Base-by-base conservation (phyloP, 2,797 vertebrate genomes). In the Acestrorhynchus altus region DNA sequence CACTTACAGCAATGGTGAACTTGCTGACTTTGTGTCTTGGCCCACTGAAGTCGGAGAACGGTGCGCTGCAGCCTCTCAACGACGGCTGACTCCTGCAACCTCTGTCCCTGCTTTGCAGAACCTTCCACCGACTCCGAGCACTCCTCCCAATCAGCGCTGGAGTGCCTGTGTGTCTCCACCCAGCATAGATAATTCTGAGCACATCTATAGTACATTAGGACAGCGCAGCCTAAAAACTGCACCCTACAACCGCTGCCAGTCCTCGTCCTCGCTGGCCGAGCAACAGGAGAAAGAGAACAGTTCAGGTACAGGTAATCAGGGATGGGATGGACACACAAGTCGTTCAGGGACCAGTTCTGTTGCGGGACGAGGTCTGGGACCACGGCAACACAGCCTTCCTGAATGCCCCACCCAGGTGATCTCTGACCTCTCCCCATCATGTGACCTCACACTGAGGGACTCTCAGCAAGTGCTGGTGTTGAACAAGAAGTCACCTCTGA, bases 381-480 rank as follows among this genome's bases (percentile, higher is more conserved):
- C 89, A 60, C 93, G 91, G 10, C 94, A 94, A 87, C 91, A 89
- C 68, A 94, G 93, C 86, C 91, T 94, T 8, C 92, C 92, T 4
- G 93, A 94, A 74, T 88, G 84, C 39, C 88, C 86, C 3, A 71
- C 86, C 35, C 94, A 93, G 63, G 91, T 88, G 67, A 86, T 79
- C 61, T 93, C 95, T 0, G 95, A 95, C 51, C 91, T 97, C 86
- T 96, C 95, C 24, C 44, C 88, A 76, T 86, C 83, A 59, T 94
- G 96, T 0, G 95, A 96, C 65, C 91, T 99, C 86, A 98, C 95
- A 28, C 91, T 98, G 74, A 95, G 95, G 24, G 97, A 99, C 77
- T 95, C 97, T 1, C 96, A 96, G 54, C 96, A 99, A 87, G 92
- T 99, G 72, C 89, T 98, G 67, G 93, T 96, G 47, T 91, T 98